Conservation (phyloP, 1,140 invertebrate genomes). For the Elysia chlorotica region DNA sequence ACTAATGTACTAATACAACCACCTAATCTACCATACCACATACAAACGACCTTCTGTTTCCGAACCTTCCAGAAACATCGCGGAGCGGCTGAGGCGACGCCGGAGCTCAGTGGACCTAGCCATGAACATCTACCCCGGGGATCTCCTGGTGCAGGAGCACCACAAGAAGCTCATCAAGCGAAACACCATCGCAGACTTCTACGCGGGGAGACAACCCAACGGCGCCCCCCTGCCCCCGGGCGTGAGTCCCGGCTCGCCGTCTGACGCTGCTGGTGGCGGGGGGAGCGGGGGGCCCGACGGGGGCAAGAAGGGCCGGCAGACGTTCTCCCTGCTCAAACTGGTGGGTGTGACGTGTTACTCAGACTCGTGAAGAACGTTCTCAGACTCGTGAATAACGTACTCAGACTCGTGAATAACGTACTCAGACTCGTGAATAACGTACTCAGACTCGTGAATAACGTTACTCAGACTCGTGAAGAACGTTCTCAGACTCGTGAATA, state of each 20-base stretch:
- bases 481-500: not conserved
- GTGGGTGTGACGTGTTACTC: no score
- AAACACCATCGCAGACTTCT: conserved; percentile 59
- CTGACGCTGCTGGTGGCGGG: no score
- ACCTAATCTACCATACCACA: no score
- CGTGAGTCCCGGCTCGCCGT: conserved; percentile 4
- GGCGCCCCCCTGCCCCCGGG: conserved; percentile 12
- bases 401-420: not conserved
- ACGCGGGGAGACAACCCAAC: conserved; percentile 31
- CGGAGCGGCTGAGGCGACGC: conserved; percentile 47
- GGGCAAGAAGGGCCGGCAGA: conserved; percentile 65
- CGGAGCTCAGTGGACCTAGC: conserved; percentile 56
- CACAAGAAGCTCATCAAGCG: conserved; percentile 56
- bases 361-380: not conserved
- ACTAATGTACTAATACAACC: no score
- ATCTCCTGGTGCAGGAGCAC: conserved; percentile 52
- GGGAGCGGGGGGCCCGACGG: conserved; percentile 24
- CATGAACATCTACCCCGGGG: conserved; percentile 57
- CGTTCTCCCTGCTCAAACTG: conserved; percentile 65
- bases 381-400: not conserved
- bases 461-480: not conserved
- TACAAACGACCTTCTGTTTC: no score
- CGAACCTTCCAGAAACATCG: conserved; percentile 48
- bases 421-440: not conserved
- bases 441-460: no score